Evolutionary conservation across 2,797 vertebrate species (phyloP), one percentile per base, ranked within the genome.

Genomic region (Orientallactaga sibirica): DNA sequence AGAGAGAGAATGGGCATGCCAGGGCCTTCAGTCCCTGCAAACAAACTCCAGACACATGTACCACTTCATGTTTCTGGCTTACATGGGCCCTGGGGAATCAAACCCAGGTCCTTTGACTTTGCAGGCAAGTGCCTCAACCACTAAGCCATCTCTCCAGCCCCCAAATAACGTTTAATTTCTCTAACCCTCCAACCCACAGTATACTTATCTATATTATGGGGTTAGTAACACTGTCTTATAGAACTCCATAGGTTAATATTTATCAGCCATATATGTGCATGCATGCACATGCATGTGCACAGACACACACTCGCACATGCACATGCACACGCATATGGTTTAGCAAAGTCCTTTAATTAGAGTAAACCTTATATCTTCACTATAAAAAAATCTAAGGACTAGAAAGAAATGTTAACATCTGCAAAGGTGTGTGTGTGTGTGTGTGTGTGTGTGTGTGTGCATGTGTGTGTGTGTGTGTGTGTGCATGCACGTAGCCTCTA

Each of bases 201-300:
- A 85, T 86, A 37, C 25, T 79, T 14, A 71, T 86, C 15, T 85
- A 5, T 79, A 90, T 94, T 87, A 87, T 16, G 74, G 14, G 52
- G 64, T 12, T 19, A 76, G 4, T 83, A 71, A 75, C 27, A 73
- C 7, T 71, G 71, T 43, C 20, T 64, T 61, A 61, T 58, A 84
- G 15, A 61, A 25, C 9, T 55, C 43, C 7, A 85, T 93, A 74
- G 87, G 12, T 87, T 88, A 68, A 88, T 3, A 27, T 7, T 25
- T 62, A 67, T 0, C 0, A 48, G 14, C 0, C 74, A 78, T 33
- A 84, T 61, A 86, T 43, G 73, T 22, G 85, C 43, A 33, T 61
- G 70, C 48, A 48, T 37, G 0, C 24, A 93, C 37, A 68, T 25
- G 81, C 16, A 4, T 6, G 10, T 6, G 10, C 48, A 48, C 48